These are phyloP conservation scores for Diceros bicornis DNA, from an alignment of 2,797 vertebrate genomes.

Conservation along the genomic window DNA sequence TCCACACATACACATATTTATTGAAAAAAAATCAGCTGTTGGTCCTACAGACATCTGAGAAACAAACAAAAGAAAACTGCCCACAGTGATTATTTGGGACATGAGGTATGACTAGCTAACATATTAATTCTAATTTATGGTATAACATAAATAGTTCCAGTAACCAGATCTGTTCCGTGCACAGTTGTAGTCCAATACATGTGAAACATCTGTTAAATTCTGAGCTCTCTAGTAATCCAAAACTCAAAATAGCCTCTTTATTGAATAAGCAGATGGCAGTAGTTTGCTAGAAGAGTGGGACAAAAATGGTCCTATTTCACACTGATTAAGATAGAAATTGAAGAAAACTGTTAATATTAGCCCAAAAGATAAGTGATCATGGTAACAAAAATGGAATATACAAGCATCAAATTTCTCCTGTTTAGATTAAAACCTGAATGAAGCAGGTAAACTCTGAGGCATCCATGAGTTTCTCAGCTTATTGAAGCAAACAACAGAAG, in stretches of 20 bases:
- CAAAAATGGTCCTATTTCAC: background rate
- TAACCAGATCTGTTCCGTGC: background rate
- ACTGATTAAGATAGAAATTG: background rate
- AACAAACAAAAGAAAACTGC: background rate
- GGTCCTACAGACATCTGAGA: background rate
- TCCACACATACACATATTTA: background rate
- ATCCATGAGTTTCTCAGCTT: background rate
- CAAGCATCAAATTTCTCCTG: background rate
- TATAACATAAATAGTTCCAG: background rate
- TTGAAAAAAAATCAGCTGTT: background rate
- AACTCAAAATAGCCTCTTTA: background rate
- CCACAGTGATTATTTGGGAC: background rate
- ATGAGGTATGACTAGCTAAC: background rate
- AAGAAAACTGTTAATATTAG: constrained; percentile 15
- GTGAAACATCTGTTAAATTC: background rate
- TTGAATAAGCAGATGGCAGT: background rate
- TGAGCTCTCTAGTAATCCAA: background rate
- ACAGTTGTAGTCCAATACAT: background rate
- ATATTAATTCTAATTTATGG: background rate
- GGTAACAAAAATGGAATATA: background rate
- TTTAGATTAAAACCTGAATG: background rate
- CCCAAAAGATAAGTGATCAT: background rate
- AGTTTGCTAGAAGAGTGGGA: background rate
- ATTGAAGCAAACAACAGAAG: constrained; percentile 1
- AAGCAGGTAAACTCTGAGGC: background rate